phyloP scores from a whole-genome alignment of 2,888 invertebrate species.

The Lasioglossum zephyrum region DNA sequence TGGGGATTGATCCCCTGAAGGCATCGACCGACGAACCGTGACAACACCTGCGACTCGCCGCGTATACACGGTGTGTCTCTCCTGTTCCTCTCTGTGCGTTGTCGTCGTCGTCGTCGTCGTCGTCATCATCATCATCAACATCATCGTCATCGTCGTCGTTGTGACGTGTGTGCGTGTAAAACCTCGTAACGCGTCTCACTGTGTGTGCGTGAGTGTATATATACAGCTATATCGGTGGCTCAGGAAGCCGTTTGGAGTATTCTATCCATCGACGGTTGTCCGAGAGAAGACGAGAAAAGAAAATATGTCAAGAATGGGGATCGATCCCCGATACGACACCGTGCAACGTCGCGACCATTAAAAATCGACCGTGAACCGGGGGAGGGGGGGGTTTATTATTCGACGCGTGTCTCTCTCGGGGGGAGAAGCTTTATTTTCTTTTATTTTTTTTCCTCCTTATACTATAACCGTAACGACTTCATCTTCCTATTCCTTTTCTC shows the following conservation, averaged over 20 bases:
- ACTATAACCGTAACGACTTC: neutral
- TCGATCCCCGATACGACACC: conserved; percentile 61
- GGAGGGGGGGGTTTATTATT: conserved; percentile 13
- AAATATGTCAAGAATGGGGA: conserved; percentile 68
- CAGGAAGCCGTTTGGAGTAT: conserved; percentile 56
- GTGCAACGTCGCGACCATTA: conserved; percentile 44
- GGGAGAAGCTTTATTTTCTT: conserved; percentile 7
- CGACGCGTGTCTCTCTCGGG: conserved; percentile 25
- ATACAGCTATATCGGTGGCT: conserved; percentile 18
- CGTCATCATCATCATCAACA: neutral
- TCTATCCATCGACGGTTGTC: conserved; percentile 48
- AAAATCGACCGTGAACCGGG: conserved; percentile 28
- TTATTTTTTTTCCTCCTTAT: neutral
- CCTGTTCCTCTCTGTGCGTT: conserved; percentile 11
- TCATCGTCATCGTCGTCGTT: neutral
- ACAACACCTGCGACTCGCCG: conserved; percentile 62
- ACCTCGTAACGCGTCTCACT: conserved; percentile 3
- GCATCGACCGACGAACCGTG: conserved; percentile 66
- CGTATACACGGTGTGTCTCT: conserved; percentile 39
- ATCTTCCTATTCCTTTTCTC: neutral
- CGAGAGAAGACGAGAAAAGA: conserved; percentile 41
- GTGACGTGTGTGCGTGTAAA: conserved; percentile 3
- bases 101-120: too few relatives aligned
- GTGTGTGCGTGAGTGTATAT: conserved; percentile 35
- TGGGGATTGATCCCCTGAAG: conserved; percentile 67